Evolutionary conservation across 2,797 vertebrate species (phyloP).

Genomic region (Loriculus beryllinus): DNA sequence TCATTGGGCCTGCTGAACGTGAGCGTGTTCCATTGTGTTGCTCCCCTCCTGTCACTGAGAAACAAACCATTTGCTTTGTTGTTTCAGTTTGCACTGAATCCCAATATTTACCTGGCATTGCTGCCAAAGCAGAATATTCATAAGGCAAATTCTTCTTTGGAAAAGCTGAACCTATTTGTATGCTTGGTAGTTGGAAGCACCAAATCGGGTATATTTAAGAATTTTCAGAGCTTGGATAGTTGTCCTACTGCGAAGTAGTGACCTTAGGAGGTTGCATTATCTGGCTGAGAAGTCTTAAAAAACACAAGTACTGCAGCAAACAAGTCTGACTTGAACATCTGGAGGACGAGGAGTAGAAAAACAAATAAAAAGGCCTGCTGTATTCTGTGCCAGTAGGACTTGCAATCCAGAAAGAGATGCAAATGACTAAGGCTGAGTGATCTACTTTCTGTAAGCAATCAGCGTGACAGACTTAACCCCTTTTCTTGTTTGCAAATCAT

Average conservation of each 20-base stretch:
- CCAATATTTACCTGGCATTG: not conserved
- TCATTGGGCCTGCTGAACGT: not conserved
- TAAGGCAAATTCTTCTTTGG: not conserved
- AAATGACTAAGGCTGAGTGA: slow-evolving; percentile 50
- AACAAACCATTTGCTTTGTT: not conserved
- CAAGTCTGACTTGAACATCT: slow-evolving; percentile 65
- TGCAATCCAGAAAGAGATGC: slow-evolving; percentile 53
- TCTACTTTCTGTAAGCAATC: slow-evolving; percentile 56
- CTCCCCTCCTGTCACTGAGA: not conserved
- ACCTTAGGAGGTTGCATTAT: not conserved
- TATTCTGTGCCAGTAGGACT: slow-evolving; percentile 29
- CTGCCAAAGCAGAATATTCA: not conserved
- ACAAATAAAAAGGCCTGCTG: slow-evolving; percentile 56
- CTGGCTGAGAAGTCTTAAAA: not conserved
- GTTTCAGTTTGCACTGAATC: not conserved
- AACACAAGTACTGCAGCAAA: not conserved
- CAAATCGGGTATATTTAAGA: not conserved
- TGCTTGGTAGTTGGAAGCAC: not conserved
- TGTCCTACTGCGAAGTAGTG: not conserved
- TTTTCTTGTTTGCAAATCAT: slow-evolving; percentile 54
- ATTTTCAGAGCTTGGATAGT: not conserved
- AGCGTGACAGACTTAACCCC: slow-evolving; percentile 51
- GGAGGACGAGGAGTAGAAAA: slow-evolving; percentile 31
- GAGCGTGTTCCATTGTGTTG: not conserved
- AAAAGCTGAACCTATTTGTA: not conserved